Evolutionary conservation across 2,888 invertebrate species (phyloP).

Genomic region (Apantesis nais): DNA sequence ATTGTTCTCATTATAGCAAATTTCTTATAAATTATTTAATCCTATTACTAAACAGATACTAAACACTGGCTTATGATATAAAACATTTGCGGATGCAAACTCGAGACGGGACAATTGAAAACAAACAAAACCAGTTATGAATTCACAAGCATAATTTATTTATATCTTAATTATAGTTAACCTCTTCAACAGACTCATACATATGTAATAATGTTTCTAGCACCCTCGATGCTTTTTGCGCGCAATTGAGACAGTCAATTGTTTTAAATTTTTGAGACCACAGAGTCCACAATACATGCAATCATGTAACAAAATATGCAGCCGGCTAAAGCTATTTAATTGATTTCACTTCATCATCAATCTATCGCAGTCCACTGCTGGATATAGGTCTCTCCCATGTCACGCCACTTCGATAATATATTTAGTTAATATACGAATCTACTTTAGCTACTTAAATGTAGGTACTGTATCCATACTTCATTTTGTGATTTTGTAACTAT

Average conservation of each 20-base stretch:
- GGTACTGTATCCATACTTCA: no score
- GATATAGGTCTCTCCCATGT: no score
- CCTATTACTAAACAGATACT: neutral
- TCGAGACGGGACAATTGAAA: neutral
- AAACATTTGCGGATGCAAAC: neutral
- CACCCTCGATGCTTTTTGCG: neutral
- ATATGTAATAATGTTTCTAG: neutral
- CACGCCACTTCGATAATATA: no score
- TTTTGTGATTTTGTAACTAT: no score
- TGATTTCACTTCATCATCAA: no score
- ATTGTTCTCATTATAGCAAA: slow-evolving; percentile 13
- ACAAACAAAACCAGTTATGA: neutral
- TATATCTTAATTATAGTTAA: neutral
- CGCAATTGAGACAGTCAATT: neutral
- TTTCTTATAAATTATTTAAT: neutral
- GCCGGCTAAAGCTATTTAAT: no score
- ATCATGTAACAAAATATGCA: no score
- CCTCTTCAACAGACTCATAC: neutral
- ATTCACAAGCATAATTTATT: neutral
- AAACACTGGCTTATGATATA: neutral
- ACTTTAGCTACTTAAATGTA: no score
- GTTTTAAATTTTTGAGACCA: neutral
- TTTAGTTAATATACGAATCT: no score
- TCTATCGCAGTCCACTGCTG: no score
- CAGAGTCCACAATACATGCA: no score